A percentile compares a stretch with the other conserved stretches of the same genome.
phyloP scores from a whole-genome alignment of 2,113 vertebrate genomes.

The Psilopsiagon aurifrons region DNA sequence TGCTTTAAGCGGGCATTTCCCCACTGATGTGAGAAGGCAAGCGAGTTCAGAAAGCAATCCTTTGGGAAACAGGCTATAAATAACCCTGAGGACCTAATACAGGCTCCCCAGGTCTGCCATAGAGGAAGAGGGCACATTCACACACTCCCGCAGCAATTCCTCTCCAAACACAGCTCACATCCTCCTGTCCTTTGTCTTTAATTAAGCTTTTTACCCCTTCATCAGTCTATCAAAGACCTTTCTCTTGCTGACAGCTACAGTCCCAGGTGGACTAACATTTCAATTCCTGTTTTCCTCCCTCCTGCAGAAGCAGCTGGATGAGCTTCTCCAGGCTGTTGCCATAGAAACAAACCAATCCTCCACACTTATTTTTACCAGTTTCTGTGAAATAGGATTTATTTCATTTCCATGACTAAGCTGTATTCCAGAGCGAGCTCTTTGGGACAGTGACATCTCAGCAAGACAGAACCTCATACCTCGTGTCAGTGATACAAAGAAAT shows the following conservation, averaged over 20 bases:
- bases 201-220: background rate
- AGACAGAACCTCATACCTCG: accelerated
- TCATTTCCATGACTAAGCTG: constrained; percentile 51
- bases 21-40: background rate
- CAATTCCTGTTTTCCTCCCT: constrained; percentile 25
- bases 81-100: background rate
- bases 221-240: background rate
- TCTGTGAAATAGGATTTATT: constrained; percentile 60
- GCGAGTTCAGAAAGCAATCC: background rate
- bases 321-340: constrained; percentile 49
- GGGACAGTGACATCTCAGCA: background rate
- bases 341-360: constrained; percentile 66
- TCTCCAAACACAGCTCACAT: background rate
- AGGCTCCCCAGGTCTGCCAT: background rate
- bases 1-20: background rate
- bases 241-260: background rate
- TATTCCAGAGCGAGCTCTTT: background rate
- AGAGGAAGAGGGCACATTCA: background rate
- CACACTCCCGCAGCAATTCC: background rate
- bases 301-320: constrained; percentile 45
- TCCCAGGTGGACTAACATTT: constrained; percentile 36
- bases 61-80: background rate
- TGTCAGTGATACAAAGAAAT: background rate
- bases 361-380: constrained; percentile 66
- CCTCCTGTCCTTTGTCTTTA: background rate